Base-by-base conservation (phyloP, 2,888 invertebrate genomes). In the Pandemis cinnamomeana region DNA sequence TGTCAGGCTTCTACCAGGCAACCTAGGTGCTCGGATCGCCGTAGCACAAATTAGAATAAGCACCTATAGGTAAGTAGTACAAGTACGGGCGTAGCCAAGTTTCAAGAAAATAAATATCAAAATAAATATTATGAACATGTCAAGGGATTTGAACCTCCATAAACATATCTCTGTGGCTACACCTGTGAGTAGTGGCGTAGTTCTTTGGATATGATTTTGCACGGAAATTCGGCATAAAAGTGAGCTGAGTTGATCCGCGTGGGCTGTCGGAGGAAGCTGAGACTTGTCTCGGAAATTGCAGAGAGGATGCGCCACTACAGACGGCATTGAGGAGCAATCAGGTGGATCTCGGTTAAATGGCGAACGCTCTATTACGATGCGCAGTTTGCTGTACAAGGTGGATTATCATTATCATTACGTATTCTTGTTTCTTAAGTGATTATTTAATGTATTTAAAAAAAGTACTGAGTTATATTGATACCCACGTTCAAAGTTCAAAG, bases 321-420 rank as follows among this genome's bases (percentile, higher is more conserved):
- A 85, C 87, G 93, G 87, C 93, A 93, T 93, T 93, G 93, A 93
- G 89, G 87, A 83, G 82, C 92, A 93, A 93, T 93, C 91, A 90
- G 83, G 84, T 82, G 77, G 81, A 82, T 72, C 80, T 73, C 80
- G 75, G 79, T 67, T 82, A 84, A 86, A 84, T 81, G 84, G 77
- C 79, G 51, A 77, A 66, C 76, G 74, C 53, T 51, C 55, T 63
- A 46, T 53, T 64, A 71, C 67, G 67, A 64, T 77, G 72, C 67
- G 64, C 72, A 75, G 61, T 74, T 74, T 63, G 63, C 60, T 61
- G 46, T 8, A 63, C 44, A 63, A 20, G 44, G 13, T 44, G 42
- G 44, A 41, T 44, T 42, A 61, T 27, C 6, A 55, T 20, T 55
- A 20, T 8, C 55, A 55, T 20, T 20, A 27, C 55, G 27, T 11